These are phyloP conservation scores for Lasioglossum figueresi DNA, from an alignment of 2,888 invertebrate species.

Conservation along the genomic window DNA sequence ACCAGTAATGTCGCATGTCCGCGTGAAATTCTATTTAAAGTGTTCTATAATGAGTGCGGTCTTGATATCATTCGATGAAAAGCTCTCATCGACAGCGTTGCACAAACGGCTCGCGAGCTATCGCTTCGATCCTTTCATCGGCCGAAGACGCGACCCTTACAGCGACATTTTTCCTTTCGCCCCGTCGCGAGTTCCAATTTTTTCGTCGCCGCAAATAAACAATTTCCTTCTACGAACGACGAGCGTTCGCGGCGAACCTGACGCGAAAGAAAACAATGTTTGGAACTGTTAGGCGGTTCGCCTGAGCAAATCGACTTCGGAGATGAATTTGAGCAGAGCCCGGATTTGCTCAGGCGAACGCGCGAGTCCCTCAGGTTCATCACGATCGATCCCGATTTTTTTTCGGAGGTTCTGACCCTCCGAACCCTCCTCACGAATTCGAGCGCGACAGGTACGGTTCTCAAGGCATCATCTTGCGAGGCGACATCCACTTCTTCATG, in stretches of 20 bases:
- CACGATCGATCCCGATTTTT: constrained; percentile 20
- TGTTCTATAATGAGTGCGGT: constrained; percentile 50
- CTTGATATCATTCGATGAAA: constrained; percentile 43
- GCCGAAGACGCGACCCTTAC: neutral
- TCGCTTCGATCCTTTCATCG: constrained; percentile 19
- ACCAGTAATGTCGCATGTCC: constrained; percentile 40
- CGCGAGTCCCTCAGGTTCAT: constrained; percentile 26
- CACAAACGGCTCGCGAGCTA: constrained; percentile 41
- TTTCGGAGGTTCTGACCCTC: constrained; percentile 11
- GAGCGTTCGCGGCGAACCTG: constrained; percentile 2
- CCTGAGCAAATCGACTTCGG: constrained; percentile 26
- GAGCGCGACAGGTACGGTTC: neutral
- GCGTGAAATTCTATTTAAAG: constrained; percentile 63
- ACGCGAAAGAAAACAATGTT: neutral
- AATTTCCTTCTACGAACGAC: neutral
- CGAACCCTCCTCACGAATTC: neutral
- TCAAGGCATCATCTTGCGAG: constrained; percentile 92
- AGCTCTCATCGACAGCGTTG: constrained; percentile 37
- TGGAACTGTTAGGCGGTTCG: neutral
- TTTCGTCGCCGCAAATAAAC: neutral
- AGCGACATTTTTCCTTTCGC: neutral
- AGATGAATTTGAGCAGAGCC: constrained; percentile 8
- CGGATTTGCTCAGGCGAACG: constrained; percentile 38
- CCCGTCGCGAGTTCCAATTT: neutral
- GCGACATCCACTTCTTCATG: constrained; percentile 96